These are phyloP conservation scores for Ceyx margarethae DNA, from an alignment of 2,113 vertebrate species.

Conservation along the genomic window DNA sequence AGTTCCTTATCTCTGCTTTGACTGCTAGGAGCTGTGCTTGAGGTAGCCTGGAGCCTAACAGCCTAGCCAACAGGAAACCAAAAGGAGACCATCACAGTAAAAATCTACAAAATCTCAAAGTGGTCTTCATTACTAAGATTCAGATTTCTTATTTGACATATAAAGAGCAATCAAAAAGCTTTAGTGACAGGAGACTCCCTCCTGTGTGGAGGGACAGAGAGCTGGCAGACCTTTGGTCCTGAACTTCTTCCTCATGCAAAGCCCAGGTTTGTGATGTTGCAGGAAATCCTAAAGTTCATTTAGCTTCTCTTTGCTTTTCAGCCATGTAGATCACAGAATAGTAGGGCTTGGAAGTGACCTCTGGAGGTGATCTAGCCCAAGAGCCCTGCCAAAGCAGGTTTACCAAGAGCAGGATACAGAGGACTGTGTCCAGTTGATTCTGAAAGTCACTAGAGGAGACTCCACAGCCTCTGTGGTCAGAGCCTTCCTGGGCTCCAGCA, in stretches of 20 bases:
- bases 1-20: neutral
- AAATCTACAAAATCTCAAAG: neutral
- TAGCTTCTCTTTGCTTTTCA: neutral
- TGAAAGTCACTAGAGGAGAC: too few species aligned
- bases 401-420: too few species aligned
- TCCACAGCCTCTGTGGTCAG: too few species aligned
- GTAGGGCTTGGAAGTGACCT: too few species aligned
- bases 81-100: neutral
- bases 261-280: neutral
- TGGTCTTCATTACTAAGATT: neutral
- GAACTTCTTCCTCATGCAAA: neutral
- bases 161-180: neutral
- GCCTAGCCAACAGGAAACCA: neutral
- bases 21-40: neutral
- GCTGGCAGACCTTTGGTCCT: neutral
- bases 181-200: neutral
- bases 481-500: too few species aligned
- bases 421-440: too few species aligned
- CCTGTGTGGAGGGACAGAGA: neutral
- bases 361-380: too few species aligned
- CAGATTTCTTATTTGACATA: neutral
- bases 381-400: neutral
- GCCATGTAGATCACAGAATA: too few species aligned
- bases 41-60: neutral
- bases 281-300: neutral